Percentiles rank a stretch among this genome's conserved stretches.
Conservation (phyloP, 1,140 invertebrate species). For the Mamestra configurata region DNA sequence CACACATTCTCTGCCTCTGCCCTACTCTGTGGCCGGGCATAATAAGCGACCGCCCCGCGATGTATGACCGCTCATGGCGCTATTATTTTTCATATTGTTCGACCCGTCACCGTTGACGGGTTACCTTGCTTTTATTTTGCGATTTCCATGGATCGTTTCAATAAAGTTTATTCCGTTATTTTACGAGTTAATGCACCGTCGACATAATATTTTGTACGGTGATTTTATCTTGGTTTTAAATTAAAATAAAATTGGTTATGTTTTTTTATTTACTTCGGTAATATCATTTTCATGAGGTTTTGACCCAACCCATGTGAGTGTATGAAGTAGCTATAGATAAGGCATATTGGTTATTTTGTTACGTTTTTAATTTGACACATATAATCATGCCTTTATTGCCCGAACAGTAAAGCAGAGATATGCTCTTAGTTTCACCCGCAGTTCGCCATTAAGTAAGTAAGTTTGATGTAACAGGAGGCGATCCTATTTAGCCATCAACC, state of each 20-base stretch:
- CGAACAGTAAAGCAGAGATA: too few species aligned
- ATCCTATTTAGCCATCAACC: too few species aligned
- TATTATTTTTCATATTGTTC: constrained; percentile 61
- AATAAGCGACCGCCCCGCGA: constrained; percentile 51
- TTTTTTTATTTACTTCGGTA: neutral
- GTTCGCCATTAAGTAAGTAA: too few species aligned
- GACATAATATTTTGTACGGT: constrained; percentile 8
- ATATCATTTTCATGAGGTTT: neutral
- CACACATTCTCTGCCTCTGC: neutral
- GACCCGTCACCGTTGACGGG: constrained; percentile 17
- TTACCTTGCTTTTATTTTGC: neutral
- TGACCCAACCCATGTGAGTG: neutral
- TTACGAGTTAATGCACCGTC: constrained; percentile 1
- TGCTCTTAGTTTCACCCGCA: too few species aligned
- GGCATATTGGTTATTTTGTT: too few species aligned
- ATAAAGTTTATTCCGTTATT: constrained; percentile 14
- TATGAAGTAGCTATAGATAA: too few species aligned
- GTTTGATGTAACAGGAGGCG: too few species aligned
- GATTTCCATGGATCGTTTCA: constrained; percentile 23
- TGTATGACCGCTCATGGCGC: constrained; percentile 53
- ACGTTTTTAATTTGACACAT: too few species aligned
- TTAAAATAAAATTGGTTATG: neutral
- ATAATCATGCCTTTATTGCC: too few species aligned
- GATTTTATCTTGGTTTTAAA: neutral
- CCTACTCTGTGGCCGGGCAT: constrained; percentile 46